These are phyloP conservation scores for Chloebia gouldiae DNA, from an alignment of 2,113 vertebrate genomes.

Conservation along the genomic window DNA sequence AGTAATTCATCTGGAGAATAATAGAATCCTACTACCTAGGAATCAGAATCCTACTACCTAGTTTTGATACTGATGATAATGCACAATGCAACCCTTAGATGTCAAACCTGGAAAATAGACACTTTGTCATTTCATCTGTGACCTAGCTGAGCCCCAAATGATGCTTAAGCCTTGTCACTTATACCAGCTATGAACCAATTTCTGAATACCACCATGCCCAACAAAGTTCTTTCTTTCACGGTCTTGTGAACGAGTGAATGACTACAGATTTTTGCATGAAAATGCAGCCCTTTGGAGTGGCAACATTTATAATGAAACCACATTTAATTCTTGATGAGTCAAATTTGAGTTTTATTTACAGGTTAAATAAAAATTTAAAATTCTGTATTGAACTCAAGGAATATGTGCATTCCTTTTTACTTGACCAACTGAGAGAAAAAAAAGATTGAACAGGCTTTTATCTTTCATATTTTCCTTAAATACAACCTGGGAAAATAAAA, in stretches of 20 bases:
- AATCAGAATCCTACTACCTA: neutral
- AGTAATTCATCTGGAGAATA: neutral
- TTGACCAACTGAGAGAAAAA: neutral
- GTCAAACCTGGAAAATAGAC: neutral
- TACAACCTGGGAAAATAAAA: neutral
- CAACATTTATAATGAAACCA: neutral
- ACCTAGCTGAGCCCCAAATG: neutral
- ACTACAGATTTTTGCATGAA: neutral
- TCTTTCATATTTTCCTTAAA: neutral
- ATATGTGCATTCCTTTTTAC: neutral
- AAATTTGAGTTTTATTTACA: neutral
- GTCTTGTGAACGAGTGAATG: neutral
- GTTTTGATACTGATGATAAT: neutral
- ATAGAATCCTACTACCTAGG: neutral
- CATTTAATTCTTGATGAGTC: neutral
- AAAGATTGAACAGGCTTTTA: neutral
- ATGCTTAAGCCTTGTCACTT: neutral
- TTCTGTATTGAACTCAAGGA: neutral
- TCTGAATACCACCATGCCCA: neutral
- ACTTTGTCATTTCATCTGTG: neutral
- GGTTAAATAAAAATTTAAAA: neutral
- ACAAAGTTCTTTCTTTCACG: neutral
- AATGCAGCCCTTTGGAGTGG: neutral
- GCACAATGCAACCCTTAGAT: neutral
- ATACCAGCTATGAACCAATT: neutral